phyloP scores from a whole-genome alignment of 1,140 invertebrate species.

The Dysdera silvatica region DNA sequence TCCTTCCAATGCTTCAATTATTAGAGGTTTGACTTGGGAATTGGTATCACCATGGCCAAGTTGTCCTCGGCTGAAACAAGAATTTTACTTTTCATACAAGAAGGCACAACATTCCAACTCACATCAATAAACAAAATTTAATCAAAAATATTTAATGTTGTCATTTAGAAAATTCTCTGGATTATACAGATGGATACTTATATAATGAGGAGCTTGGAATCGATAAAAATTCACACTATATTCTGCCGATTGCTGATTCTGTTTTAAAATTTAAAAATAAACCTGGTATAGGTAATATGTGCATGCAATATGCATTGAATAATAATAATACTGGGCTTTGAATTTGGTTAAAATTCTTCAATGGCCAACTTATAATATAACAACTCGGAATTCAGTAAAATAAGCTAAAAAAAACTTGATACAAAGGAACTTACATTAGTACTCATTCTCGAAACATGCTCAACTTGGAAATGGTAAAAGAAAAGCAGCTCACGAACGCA shows the following conservation, averaged over 20 bases:
- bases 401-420: no score
- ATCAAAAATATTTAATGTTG: background rate
- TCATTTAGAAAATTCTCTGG: conserved; percentile 19
- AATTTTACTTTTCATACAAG: conserved; percentile 2
- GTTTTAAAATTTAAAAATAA: background rate
- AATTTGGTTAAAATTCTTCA: no score
- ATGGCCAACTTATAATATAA: no score
- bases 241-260: background rate
- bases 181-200: background rate
- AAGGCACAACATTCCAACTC: conserved; percentile 31
- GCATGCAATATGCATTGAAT: no score
- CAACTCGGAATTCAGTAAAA: no score
- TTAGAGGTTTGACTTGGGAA: conserved; percentile 52
- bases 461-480: no score
- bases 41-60: conserved; percentile 65
- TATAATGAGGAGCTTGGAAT: background rate
- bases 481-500: no score
- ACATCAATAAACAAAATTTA: background rate
- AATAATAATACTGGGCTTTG: no score
- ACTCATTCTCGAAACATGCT: no score
- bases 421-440: no score
- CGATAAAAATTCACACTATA: background rate
- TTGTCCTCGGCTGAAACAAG: conserved; percentile 62
- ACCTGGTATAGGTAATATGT: no score
- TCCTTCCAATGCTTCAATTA: conserved; percentile 64